Evolutionary conservation across 2,797 vertebrate genomes (phyloP).

Genomic region (Mus spretus): DNA sequence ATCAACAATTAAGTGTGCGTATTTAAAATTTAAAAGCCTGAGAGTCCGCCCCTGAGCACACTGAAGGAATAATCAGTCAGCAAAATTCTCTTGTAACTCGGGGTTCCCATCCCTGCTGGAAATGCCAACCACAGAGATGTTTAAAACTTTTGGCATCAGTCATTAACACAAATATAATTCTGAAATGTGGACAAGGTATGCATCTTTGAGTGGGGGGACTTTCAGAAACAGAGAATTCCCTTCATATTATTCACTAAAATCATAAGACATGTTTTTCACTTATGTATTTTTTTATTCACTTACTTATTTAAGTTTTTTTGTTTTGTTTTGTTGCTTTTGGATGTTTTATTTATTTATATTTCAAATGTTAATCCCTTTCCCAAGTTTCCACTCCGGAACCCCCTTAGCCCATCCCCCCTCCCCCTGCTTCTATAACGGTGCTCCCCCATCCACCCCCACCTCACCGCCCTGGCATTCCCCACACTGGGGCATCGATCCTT

Average conservation of each 20-base stretch:
- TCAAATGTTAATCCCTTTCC: too few species aligned
- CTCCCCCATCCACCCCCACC: too few species aligned
- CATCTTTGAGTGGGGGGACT: neutral
- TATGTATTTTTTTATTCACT: too few species aligned
- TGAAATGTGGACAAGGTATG: neutral
- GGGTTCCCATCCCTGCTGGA: neutral
- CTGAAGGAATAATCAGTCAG: neutral
- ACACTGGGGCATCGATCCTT: too few species aligned
- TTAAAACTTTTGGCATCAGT: neutral
- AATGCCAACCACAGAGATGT: neutral
- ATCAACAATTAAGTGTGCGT: neutral
- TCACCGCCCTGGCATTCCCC: too few species aligned
- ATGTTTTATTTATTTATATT: too few species aligned
- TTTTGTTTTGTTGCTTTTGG: too few species aligned
- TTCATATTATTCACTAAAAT: neutral
- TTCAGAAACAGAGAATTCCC: constrained; percentile 10
- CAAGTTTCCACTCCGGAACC: too few species aligned
- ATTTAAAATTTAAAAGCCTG: constrained; percentile 57
- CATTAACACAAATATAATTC: neutral
- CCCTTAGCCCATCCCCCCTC: too few species aligned
- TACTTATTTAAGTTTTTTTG: too few species aligned
- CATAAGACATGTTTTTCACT: neutral
- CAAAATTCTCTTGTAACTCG: neutral
- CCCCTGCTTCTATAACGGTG: too few species aligned
- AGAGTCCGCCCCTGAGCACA: neutral